A percentile compares a stretch with the other conserved stretches of the same genome.
phyloP scores from a whole-genome alignment of 2,888 invertebrate species.

The Phoenoteleia sp. region DNA sequence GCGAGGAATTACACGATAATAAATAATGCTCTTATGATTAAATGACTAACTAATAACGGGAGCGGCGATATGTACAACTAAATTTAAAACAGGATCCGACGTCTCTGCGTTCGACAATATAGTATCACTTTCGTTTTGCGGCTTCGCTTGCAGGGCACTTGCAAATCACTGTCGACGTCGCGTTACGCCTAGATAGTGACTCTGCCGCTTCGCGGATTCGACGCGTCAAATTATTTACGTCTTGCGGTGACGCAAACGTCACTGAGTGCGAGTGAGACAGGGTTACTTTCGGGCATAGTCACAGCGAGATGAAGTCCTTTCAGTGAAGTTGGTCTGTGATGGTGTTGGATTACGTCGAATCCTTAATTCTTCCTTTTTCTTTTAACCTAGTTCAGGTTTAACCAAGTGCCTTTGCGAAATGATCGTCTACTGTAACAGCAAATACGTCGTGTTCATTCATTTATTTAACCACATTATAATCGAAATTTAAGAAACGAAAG shows the following conservation, averaged over 20 bases:
- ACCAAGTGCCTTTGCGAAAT: constrained; percentile 85
- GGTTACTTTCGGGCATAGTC: constrained; percentile 33
- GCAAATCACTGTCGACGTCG: constrained; percentile 45
- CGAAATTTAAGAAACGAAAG: too few species aligned
- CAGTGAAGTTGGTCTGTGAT: constrained; percentile 30
- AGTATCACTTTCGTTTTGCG: constrained; percentile 48
- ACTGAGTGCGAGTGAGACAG: neutral
- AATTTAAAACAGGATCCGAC: constrained; percentile 32
- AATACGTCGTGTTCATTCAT: too few species aligned
- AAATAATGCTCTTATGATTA: constrained; percentile 70
- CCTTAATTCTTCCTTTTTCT: constrained; percentile 83
- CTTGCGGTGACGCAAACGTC: neutral
- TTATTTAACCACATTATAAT: too few species aligned
- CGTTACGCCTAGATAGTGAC: constrained; percentile 25
- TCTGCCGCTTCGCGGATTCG: constrained; percentile 10
- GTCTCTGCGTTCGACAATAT: constrained; percentile 11
- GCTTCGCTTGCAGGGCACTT: constrained; percentile 43
- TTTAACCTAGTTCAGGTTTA: constrained; percentile 86
- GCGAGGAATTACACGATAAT: constrained; percentile 71
- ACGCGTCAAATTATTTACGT: neutral
- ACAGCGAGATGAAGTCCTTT: constrained; percentile 48
- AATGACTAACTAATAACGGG: constrained; percentile 65
- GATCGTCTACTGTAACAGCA: constrained; percentile 85
- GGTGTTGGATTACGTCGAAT: constrained; percentile 81
- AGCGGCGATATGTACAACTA: constrained; percentile 63